Percentiles rank a stretch among this genome's conserved stretches.
Conservation (phyloP, 2,113 vertebrate species). For the Tragelaphus imberbis region DNA sequence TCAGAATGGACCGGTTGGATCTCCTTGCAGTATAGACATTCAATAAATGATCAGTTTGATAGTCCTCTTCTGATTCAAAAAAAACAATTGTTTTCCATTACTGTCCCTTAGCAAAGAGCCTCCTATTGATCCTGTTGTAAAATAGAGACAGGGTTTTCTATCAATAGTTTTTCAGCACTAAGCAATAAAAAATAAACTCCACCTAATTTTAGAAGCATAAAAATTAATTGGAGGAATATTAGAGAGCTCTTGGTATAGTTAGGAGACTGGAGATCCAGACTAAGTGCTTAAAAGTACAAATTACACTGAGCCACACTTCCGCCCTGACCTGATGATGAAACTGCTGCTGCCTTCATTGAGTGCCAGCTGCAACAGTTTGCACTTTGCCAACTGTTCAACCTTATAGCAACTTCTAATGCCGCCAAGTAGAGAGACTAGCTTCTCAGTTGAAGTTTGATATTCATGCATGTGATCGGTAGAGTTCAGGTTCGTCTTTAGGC, state of each 20-base stretch:
- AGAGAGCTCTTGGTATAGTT: neutral
- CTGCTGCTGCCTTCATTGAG: neutral
- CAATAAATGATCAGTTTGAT: neutral
- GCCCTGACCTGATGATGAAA: neutral
- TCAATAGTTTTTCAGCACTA: neutral
- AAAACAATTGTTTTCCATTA: neutral
- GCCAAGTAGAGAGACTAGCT: neutral
- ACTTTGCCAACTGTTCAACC: neutral
- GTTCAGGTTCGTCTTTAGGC: neutral
- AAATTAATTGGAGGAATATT: neutral
- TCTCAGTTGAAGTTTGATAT: neutral
- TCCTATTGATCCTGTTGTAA: neutral
- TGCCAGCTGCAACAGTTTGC: neutral
- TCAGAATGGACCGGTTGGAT: too few relatives aligned
- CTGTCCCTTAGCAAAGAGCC: neutral
- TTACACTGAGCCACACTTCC: neutral
- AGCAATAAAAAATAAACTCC: neutral
- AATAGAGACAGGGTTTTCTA: neutral
- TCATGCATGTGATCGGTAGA: neutral
- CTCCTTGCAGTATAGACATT: neutral
- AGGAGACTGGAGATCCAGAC: neutral
- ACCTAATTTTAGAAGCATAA: conserved; percentile 6
- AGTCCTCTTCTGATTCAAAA: neutral
- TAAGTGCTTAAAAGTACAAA: neutral
- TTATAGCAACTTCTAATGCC: neutral